Evolutionary conservation across 2,888 invertebrate species (phyloP), one percentile per base, ranked within the genome.

Genomic region (Orgyia antiqua): DNA sequence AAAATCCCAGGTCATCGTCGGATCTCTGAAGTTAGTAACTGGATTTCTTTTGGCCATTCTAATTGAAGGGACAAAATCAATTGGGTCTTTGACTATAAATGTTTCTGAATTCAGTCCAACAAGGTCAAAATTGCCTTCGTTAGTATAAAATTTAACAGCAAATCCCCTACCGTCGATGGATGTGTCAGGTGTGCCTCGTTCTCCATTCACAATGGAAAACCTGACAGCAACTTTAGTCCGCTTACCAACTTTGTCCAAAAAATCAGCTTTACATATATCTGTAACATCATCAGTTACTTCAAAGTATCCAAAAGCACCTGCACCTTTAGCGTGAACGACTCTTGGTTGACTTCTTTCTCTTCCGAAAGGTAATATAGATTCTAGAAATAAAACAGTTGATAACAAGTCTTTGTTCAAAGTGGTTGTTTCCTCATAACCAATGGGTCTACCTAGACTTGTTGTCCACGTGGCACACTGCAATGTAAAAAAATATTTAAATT

Each of bases 241-340:
- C 67, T 94, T 94, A 9, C 94, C 94, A 19, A 94, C 94, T 77
- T 76, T 64, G 8, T 89, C 88, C 65, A 95, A 95, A 0, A 95
- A 65, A 47, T 90, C 90, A 0, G 94, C 94, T 43, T 92, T 94
- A 42, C 88, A 88, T 58, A 94, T 93, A 53, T 92, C 88, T 2
- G 88, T 87, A 36, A 96, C 92, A 60, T 95, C 94, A 51, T 94
- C 91, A 0, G 95, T 95, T 4, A 94, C 91, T 74, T 94, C 93
- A 51, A 95, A 94, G 56, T 92, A 93, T 0, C 93, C 94, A 62
- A 94, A 94, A 2, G 94, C 94, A 10, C 93, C 95, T 19, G 92
- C 94, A 39, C 96, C 97, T 75, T 97, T 97, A 0, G 97, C 97
- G 67, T 96, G 96, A 1, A 95, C 96, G 0, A 96, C 93, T 45